Percentiles rank a stretch among this genome's conserved stretches.
phyloP scores from a whole-genome alignment of 2,113 vertebrate genomes.

The Oncorhynchus clarkii region DNA sequence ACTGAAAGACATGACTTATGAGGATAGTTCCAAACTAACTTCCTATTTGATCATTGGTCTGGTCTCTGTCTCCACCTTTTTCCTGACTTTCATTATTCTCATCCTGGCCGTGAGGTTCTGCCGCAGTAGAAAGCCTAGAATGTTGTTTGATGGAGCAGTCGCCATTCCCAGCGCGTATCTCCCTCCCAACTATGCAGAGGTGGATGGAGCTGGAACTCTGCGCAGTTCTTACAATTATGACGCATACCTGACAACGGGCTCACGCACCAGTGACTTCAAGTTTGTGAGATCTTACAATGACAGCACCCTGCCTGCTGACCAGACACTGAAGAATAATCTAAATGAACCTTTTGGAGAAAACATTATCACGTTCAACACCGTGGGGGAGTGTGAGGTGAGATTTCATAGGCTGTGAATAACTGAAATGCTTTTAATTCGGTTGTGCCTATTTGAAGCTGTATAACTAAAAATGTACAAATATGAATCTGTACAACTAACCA shows the following conservation, averaged over 20 bases:
- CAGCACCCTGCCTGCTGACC: slow-evolving; percentile 13
- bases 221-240: slow-evolving; percentile 39
- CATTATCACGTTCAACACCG: neutral
- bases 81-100: slow-evolving; percentile 52
- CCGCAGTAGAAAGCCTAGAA: slow-evolving; percentile 47
- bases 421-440: too few relatives aligned
- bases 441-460: too few relatives aligned
- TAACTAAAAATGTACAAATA: too few relatives aligned
- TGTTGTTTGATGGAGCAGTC: slow-evolving; percentile 64
- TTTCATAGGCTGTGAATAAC: too few relatives aligned
- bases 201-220: slow-evolving; percentile 58
- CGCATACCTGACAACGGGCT: slow-evolving; percentile 47
- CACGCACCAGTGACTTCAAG: slow-evolving; percentile 45
- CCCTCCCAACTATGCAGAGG: slow-evolving; percentile 64
- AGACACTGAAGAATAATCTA: slow-evolving; percentile 14
- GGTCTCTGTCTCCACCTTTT: slow-evolving; percentile 59
- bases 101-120: slow-evolving; percentile 63
- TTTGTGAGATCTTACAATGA: slow-evolving; percentile 50
- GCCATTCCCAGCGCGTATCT: slow-evolving; percentile 59
- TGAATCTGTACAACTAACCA: too few relatives aligned
- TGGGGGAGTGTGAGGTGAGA: neutral
- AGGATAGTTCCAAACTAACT: slow-evolving; percentile 57
- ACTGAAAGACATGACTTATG: slow-evolving; percentile 49
- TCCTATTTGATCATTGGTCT: slow-evolving; percentile 68
- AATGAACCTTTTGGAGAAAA: slow-evolving; percentile 35